These are phyloP conservation scores for Agriotes lineatus DNA, from an alignment of 2,888 invertebrate species.

Conservation along the genomic window DNA sequence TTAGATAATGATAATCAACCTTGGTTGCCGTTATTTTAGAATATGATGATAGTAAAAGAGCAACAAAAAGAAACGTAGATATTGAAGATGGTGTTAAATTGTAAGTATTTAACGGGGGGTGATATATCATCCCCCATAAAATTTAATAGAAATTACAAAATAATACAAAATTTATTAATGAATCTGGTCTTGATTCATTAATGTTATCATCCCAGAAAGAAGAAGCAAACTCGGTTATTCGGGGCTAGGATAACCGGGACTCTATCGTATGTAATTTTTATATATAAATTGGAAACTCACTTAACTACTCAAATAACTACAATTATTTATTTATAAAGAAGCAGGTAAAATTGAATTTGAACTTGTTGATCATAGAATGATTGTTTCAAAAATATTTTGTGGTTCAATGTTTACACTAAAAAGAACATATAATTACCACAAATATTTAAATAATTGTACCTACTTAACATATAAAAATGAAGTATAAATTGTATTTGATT, in stretches of 20 bases:
- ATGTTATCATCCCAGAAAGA: too few relatives aligned
- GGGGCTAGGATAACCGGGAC: too few relatives aligned
- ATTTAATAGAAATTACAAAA: too few relatives aligned
- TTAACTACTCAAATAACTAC: not conserved
- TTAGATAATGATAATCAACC: not conserved
- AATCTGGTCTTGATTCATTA: too few relatives aligned
- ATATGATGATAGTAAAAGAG: not conserved
- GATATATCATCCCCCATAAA: too few relatives aligned
- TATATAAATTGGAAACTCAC: not conserved
- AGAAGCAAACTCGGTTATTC: too few relatives aligned
- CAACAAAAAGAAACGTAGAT: not conserved
- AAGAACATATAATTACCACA: not conserved
- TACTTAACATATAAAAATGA: not conserved
- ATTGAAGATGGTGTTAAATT: too few relatives aligned
- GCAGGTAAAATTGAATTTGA: not conserved
- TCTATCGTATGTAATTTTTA: not conserved
- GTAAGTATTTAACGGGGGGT: too few relatives aligned
- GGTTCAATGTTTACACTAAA: not conserved
- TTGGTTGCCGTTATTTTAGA: not conserved
- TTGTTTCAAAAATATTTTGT: not conserved
- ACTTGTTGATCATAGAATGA: not conserved
- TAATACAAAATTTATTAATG: too few relatives aligned
- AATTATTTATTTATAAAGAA: not conserved
- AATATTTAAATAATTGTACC: not conserved
- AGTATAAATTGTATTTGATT: not conserved